Percentiles rank a stretch among this genome's conserved stretches.
phyloP scores from a whole-genome alignment of 1,140 invertebrate species.

The Hylaeus volcanicus region DNA sequence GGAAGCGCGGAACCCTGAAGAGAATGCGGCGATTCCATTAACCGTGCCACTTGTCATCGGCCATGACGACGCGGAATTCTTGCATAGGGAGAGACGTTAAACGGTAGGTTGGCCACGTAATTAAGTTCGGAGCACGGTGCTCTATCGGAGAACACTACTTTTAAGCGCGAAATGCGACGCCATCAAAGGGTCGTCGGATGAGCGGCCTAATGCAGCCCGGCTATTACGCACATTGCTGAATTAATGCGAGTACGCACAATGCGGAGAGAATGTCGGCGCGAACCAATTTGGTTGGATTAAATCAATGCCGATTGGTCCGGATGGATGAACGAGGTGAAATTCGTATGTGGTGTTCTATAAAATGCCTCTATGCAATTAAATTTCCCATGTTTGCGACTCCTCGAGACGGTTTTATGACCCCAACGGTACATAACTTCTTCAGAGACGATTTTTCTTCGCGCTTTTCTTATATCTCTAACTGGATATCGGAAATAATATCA shows the following conservation, averaged over 20 bases:
- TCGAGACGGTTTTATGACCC: not conserved
- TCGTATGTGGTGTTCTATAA: not conserved
- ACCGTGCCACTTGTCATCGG: not conserved
- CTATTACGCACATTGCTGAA: slow-evolving; percentile 19
- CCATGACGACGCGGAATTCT: not conserved
- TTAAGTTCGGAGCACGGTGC: not conserved
- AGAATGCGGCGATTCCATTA: not conserved
- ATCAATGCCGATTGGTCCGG: slow-evolving; percentile 20
- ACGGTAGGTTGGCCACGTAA: not conserved
- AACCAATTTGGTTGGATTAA: slow-evolving; percentile 17
- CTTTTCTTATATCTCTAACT: no score
- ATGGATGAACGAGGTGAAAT: not conserved
- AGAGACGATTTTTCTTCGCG: no score
- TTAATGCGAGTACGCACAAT: slow-evolving; percentile 3
- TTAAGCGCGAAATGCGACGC: slow-evolving; percentile 3
- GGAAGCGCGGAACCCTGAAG: not conserved
- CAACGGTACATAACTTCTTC: no score
- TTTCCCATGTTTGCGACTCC: not conserved
- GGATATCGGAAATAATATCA: no score
- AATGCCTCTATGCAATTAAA: not conserved
- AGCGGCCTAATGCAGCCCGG: not conserved
- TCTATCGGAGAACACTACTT: not conserved
- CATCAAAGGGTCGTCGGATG: slow-evolving; percentile 4
- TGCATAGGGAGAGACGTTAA: not conserved
- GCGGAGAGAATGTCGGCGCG: not conserved